phyloP scores from a whole-genome alignment of 2,888 invertebrate species.

The Eupsilia transversa region DNA sequence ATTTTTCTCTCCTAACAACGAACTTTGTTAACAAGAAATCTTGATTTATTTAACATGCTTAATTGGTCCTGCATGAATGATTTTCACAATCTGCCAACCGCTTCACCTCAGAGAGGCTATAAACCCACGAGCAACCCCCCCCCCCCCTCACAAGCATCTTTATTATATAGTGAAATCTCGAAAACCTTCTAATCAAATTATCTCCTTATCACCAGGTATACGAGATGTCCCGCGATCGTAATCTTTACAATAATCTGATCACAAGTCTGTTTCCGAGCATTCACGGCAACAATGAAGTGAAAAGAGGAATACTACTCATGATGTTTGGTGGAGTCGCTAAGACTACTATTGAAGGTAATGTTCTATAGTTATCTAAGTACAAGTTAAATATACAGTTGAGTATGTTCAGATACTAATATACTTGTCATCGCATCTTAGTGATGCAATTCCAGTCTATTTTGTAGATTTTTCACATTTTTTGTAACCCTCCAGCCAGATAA shows the following conservation, averaged over 20 bases:
- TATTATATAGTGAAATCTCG: too few relatives aligned
- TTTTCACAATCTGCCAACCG: neutral
- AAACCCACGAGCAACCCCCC: too few relatives aligned
- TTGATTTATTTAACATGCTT: neutral
- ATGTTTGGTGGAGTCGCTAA: conserved; percentile 99
- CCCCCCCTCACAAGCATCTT: too few relatives aligned
- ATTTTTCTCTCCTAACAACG: neutral
- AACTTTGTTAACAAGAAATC: neutral
- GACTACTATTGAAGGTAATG: conserved; percentile 95
- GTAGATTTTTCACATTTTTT: neutral
- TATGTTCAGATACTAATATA: neutral
- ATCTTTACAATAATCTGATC: conserved; percentile 97
- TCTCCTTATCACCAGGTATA: conserved; percentile 91
- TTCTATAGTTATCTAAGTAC: neutral
- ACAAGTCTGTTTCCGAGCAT: conserved; percentile 98
- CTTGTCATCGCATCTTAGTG: neutral
- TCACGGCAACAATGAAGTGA: conserved; percentile 99
- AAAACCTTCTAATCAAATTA: neutral
- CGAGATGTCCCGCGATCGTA: conserved; percentile 98
- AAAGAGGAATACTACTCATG: conserved; percentile 97
- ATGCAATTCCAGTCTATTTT: neutral
- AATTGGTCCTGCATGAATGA: neutral
- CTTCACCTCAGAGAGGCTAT: neutral
- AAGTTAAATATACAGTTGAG: neutral
- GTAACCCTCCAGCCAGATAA: too few relatives aligned